Evolutionary conservation across 2,888 invertebrate genomes (phyloP), one percentile per base, ranked within the genome.

Genomic region (Proisotoma minuta): DNA sequence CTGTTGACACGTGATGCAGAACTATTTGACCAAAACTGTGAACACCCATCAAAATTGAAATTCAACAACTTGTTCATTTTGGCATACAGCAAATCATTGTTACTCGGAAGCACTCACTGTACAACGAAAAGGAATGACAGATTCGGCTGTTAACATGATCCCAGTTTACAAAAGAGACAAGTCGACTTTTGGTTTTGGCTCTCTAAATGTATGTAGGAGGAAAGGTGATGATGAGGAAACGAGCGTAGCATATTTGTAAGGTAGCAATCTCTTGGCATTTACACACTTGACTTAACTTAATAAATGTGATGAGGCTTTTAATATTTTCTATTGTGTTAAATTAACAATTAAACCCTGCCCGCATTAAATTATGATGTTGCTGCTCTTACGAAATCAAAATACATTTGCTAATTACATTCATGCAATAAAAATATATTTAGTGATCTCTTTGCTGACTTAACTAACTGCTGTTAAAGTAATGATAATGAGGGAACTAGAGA

Each of bases 211-310:
- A 15, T 15, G 34, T 34, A 34, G 34, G 34, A 10, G 34, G 34
- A 10, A 34, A 8, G 8, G 8, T 34, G 34, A 34, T 34, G 34
- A 15, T 10, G 15, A 10, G 15, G 15, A 34, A 34, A 34, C 34
- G 34, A 34, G 8, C 34, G 34, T 10, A 34, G 8, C 34, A 8
- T 10, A 8, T 10, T 15, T 34, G 34, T 15, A 34, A 10, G 34
- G 34, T 34, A 34, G 34, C 34, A 34, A 34, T 10, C 8, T 8
- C 15, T 34, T 34, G 34, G 34, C 34, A 34, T 15, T 34, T 34
- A 22, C 49, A 49, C 49, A 49, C 22, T 49, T 49, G 49, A 49
- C 22, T 49, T 22, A 49, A 49, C 49, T 49, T 49, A 24, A 49
- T 49, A 49, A 49, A 49, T 49, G 49, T 15, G 49, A 49, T 24